These are phyloP conservation scores for Agapornis roseicollis DNA, from an alignment of 2,113 vertebrate species.

Conservation along the genomic window DNA sequence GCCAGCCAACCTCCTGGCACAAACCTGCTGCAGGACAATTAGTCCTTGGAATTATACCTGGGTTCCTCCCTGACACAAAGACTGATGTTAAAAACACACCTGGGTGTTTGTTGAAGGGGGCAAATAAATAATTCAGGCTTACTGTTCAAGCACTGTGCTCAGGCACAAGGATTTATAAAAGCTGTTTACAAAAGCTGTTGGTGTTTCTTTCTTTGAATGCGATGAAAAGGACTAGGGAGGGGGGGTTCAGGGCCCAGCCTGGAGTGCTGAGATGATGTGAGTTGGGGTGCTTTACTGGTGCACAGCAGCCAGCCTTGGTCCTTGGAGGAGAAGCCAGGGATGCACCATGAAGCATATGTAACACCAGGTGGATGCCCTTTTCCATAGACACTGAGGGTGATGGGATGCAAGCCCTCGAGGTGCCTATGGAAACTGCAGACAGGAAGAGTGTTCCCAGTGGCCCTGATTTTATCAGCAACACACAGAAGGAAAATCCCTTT, in stretches of 20 bases:
- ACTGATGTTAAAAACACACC: background rate
- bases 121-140: slow-evolving; percentile 17
- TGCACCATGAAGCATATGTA: fast-evolving
- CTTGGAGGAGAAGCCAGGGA: fast-evolving
- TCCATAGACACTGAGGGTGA: background rate
- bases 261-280: background rate
- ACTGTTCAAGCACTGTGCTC: background rate
- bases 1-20: background rate
- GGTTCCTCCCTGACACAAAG: background rate
- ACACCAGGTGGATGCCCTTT: background rate
- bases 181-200: background rate
- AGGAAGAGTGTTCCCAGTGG: fast-evolving
- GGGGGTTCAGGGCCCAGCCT: background rate
- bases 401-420: background rate
- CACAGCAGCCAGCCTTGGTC: fast-evolving
- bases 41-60: background rate
- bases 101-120: background rate
- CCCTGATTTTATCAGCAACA: background rate
- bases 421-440: background rate
- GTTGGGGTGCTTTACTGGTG: background rate
- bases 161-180: background rate
- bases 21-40: background rate
- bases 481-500: background rate
- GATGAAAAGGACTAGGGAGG: background rate
- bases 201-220: background rate